Evolutionary conservation across 1,140 invertebrate genomes (phyloP), one percentile per base, ranked within the genome.

Genomic region (Musca vetustissima): DNA sequence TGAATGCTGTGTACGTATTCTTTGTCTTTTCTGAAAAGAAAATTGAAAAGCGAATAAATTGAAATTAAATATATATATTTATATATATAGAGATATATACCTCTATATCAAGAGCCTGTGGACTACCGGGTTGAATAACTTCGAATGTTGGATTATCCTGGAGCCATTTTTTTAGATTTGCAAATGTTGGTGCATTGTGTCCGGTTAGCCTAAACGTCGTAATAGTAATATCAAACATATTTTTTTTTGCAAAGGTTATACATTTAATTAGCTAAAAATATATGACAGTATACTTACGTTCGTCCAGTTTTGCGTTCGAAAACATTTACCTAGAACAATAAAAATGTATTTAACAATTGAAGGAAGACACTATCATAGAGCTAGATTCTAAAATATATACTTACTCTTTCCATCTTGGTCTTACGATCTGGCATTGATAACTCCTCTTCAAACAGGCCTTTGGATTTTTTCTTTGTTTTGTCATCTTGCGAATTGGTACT

Each of bases 61-160:
- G 24, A 15, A n/a, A 14, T 28, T 21, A n/a, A 43, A 49, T 21
- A 49, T 3, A 21, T 36, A 43, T 11, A 67, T 43, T 43, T 65
- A 1, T 32, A 48, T 21, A 6, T 15, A 11, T 24, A 36, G 24
- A 32, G 2, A 24, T 81, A n/a, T n/a, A n/a, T 66, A 84, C 84
- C 66, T 81, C 84, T 49, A 85, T 74, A 71, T 83, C 85, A 75
- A 76, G 72, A 55, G 81, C 83, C 76, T 75, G 86, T 32, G 75
- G 76, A 74, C 80, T 87, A 50, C 87, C 88, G 0, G 92, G 88
- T 68, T 88, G 86, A 1, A 94, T 85, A 1, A 94, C 90, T 84
- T 95, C 92, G 83, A 89, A 97, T 0, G 90, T 91, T 15, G 93
- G 93, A 88, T 97, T 90, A 69, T 91, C 89, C 78, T 91, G 89